phyloP scores from a whole-genome alignment of 2,113 vertebrate genomes.

The Condylura cristata region DNA sequence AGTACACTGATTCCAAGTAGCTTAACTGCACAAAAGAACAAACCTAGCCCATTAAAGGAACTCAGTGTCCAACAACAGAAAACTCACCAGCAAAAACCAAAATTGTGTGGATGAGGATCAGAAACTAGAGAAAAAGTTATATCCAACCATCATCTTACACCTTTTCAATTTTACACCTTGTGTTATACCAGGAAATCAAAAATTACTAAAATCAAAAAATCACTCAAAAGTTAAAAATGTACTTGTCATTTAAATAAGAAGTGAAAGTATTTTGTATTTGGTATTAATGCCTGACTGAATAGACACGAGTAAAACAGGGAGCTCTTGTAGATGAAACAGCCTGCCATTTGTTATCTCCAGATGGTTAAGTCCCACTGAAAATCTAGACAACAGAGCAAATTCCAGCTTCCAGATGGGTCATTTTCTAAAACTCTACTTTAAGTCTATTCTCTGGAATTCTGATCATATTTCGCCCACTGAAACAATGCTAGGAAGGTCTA shows the following conservation, averaged over 20 bases:
- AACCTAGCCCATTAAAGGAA: not conserved
- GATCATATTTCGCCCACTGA: not conserved
- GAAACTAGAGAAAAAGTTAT: not conserved
- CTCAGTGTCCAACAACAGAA: not conserved
- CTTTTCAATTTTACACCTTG: not conserved
- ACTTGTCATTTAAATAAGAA: not conserved
- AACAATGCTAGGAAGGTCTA: not conserved
- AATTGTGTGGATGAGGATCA: not conserved
- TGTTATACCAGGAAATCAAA: not conserved
- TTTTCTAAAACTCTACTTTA: slow-evolving; percentile 11
- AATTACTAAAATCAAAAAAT: slow-evolving; percentile 23
- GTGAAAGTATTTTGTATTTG: not conserved
- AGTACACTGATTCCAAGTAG: not conserved
- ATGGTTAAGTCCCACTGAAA: not conserved
- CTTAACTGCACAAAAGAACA: not conserved
- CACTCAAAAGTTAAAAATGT: not conserved
- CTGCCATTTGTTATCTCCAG: not conserved
- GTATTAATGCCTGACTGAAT: not conserved
- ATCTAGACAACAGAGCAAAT: not conserved
- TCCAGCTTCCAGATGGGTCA: not conserved
- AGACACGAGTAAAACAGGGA: not conserved
- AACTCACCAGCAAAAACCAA: not conserved
- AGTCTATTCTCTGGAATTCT: not conserved
- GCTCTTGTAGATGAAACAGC: not conserved
- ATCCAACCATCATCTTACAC: not conserved